These are phyloP conservation scores for Pipra filicauda DNA, from an alignment of 2,113 vertebrate genomes.

Conservation along the genomic window DNA sequence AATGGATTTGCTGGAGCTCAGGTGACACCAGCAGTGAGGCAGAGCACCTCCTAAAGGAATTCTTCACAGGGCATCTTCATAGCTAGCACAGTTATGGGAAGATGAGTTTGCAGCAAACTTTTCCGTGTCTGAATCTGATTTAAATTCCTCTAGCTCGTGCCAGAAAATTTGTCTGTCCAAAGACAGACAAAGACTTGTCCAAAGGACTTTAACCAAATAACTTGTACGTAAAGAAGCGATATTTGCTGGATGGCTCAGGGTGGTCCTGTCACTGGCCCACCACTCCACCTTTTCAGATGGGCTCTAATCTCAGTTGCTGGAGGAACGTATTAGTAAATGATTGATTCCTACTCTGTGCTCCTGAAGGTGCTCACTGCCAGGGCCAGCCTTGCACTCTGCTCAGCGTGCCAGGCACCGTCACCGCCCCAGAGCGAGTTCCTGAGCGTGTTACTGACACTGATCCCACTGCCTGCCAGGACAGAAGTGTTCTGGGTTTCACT, in stretches of 20 bases:
- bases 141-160: not conserved
- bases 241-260: not conserved
- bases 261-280: not conserved
- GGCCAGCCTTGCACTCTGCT: not conserved
- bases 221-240: not conserved
- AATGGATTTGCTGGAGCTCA: not conserved
- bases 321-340: not conserved
- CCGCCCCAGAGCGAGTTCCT: accelerated
- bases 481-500: not conserved
- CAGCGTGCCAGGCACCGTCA: accelerated
- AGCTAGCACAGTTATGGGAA: not conserved
- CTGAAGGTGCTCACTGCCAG: not conserved
- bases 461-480: not conserved
- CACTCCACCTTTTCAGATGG: not conserved
- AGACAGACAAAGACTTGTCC: not conserved
- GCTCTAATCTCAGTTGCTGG: not conserved
- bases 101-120: not conserved
- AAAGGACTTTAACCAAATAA: not conserved
- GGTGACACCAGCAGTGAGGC: not conserved
- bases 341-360: not conserved
- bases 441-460: accelerated
- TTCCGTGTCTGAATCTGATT: not conserved
- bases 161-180: not conserved
- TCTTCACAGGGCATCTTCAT: not conserved
- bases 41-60: not conserved